These are phyloP conservation scores for Gerris buenoi DNA, from an alignment of 1,140 invertebrate genomes.

Conservation along the genomic window DNA sequence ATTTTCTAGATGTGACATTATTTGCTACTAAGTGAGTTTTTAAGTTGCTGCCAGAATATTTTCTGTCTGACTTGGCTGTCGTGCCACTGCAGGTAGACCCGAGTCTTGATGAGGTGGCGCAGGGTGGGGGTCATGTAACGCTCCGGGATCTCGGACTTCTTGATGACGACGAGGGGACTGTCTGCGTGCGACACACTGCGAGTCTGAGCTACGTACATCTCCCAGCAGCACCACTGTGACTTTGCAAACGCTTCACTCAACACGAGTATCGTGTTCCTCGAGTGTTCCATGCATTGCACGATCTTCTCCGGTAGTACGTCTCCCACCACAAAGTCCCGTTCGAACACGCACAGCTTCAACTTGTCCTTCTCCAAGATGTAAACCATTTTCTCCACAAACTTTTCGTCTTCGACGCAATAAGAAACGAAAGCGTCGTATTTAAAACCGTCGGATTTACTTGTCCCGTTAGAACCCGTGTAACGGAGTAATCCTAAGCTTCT, in stretches of 20 bases:
- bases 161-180: conserved; percentile 38
- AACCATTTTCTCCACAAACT: conserved; percentile 41
- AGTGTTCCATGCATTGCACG: conserved; percentile 38
- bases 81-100: conserved; percentile 42
- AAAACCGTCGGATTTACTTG: conserved; percentile 22
- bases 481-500: neutral
- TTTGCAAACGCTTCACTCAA: conserved; percentile 44
- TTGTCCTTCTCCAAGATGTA: conserved; percentile 37
- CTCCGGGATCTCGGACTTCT: conserved; percentile 36
- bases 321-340: conserved; percentile 47
- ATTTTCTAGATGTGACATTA: too few relatives aligned
- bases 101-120: conserved; percentile 41
- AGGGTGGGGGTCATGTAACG: conserved; percentile 37
- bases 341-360: conserved; percentile 44
- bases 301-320: conserved; percentile 43
- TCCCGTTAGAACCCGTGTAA: neutral
- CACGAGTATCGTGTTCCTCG: conserved; percentile 43
- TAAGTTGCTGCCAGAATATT: conserved; percentile 36
- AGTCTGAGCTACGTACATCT: conserved; percentile 40
- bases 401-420: conserved; percentile 43
- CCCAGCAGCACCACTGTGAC: conserved; percentile 50
- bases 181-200: conserved; percentile 22
- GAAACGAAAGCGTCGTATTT: conserved; percentile 50
- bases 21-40: too few relatives aligned
- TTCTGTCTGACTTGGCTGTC: conserved; percentile 28